Percentiles rank a stretch among this genome's conserved stretches.
phyloP scores from a whole-genome alignment of 1,140 invertebrate species.

The Lithobius niger region DNA sequence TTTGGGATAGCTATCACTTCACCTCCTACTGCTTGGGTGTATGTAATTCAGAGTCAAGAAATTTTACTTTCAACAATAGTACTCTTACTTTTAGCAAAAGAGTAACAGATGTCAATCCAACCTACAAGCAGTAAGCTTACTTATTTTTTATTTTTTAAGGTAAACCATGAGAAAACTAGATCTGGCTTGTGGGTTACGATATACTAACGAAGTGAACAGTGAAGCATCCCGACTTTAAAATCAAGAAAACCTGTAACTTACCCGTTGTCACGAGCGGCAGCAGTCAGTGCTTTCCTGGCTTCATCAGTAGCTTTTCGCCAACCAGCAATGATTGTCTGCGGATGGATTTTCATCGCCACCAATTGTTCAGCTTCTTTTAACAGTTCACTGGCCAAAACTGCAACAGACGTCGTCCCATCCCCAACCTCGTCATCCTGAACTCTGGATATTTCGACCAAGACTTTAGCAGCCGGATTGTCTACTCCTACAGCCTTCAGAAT shows the following conservation, averaged over 20 bases:
- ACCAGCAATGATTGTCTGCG: slow-evolving; percentile 92
- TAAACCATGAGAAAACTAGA: too few relatives aligned
- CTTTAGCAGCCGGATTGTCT: slow-evolving; percentile 98
- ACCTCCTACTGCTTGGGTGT: too few relatives aligned
- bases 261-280: slow-evolving; percentile 63
- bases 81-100: too few relatives aligned
- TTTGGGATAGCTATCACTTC: too few relatives aligned
- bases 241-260: slow-evolving; percentile 20
- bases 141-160: too few relatives aligned
- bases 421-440: slow-evolving; percentile 99
- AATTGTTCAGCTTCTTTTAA: slow-evolving; percentile 90
- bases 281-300: slow-evolving; percentile 64
- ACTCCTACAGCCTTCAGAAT: slow-evolving; percentile 94
- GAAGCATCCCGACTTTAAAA: too few relatives aligned
- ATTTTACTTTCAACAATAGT: too few relatives aligned
- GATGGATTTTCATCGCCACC: slow-evolving; percentile 89
- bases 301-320: slow-evolving; percentile 77
- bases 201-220: too few relatives aligned
- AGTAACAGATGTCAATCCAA: too few relatives aligned
- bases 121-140: too few relatives aligned
- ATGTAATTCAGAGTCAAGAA: too few relatives aligned
- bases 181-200: too few relatives aligned
- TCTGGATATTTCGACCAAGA: slow-evolving; percentile 95
- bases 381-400: slow-evolving; percentile 89
- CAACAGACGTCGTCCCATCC: slow-evolving; percentile 98